Evolutionary conservation across 2,113 vertebrate species (phyloP).

Genomic region (Hippocampus zosterae): DNA sequence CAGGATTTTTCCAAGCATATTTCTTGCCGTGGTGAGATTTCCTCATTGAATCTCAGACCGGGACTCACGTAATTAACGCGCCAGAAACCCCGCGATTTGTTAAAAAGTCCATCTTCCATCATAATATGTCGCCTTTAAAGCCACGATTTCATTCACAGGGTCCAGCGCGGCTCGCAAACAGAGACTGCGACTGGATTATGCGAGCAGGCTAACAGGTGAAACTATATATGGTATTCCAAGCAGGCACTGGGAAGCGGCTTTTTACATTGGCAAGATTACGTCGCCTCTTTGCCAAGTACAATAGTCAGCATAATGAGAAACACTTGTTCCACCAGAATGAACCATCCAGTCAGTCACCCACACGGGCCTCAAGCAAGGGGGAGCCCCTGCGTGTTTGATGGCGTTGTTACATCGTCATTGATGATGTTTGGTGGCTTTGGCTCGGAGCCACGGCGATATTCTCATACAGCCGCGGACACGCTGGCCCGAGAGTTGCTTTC

Average conservation of each 20-base stretch:
- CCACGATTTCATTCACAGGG: background rate
- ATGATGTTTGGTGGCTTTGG: slow-evolving; percentile 46
- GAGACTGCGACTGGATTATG: slow-evolving; percentile 47
- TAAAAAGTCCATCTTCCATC: background rate
- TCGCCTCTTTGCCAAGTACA: slow-evolving; percentile 58
- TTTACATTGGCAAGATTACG: slow-evolving; percentile 53
- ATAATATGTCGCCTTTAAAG: background rate
- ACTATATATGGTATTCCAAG: slow-evolving; percentile 68
- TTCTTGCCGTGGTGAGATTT: too few relatives aligned
- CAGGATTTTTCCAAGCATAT: too few relatives aligned
- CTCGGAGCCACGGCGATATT: slow-evolving; percentile 19
- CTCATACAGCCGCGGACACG: slow-evolving; percentile 17
- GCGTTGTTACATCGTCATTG: slow-evolving; percentile 33
- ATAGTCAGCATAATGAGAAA: slow-evolving; percentile 69
- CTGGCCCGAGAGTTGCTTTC: slow-evolving; percentile 17
- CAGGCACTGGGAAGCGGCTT: slow-evolving; percentile 62
- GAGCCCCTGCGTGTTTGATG: slow-evolving; percentile 32
- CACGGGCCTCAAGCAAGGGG: slow-evolving; percentile 38
- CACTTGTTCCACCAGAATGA: slow-evolving; percentile 61
- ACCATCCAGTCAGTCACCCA: slow-evolving; percentile 38
- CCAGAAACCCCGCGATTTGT: too few relatives aligned
- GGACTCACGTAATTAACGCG: too few relatives aligned
- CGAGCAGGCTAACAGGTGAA: slow-evolving; percentile 65
- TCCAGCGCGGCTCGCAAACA: slow-evolving; percentile 20
- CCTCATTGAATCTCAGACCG: too few relatives aligned